Evolutionary conservation across 2,888 invertebrate species (phyloP).

Genomic region (Tenthredo mesomela): DNA sequence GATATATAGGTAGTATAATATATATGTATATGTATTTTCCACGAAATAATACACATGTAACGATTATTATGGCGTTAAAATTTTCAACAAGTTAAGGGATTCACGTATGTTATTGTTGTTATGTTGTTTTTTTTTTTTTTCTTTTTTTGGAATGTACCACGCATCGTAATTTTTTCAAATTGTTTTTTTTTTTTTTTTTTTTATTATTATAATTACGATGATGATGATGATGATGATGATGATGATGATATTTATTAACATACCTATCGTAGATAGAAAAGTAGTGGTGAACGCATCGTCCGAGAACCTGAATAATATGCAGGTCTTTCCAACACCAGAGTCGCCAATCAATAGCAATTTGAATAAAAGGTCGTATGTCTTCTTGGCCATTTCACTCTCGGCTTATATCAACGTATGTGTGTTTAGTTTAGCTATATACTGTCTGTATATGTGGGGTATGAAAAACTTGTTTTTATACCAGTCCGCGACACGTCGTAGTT

Average conservation of each 20-base stretch:
- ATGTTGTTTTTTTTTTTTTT: no score
- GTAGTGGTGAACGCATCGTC: constrained; percentile 97
- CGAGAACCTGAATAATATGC: constrained; percentile 95
- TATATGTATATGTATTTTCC: background rate
- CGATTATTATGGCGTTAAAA: background rate
- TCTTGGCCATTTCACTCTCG: constrained; percentile 90
- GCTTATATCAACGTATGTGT: background rate
- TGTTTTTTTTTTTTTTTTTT: no score
- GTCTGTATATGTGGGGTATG: background rate
- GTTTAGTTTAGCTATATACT: background rate
- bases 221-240: background rate
- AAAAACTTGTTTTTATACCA: constrained; percentile 11
- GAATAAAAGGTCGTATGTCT: constrained; percentile 96
- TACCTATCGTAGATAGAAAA: constrained; percentile 97
- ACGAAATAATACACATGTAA: background rate
- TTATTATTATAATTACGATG: no score
- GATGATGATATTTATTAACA: constrained; percentile 70
- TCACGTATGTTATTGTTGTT: no score
- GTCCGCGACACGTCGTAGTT: background rate
- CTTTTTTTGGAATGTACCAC: background rate
- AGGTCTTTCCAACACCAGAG: constrained; percentile 96
- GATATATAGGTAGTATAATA: no score
- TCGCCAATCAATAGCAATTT: constrained; percentile 96
- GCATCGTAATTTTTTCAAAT: background rate
- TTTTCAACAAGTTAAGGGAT: background rate